A percentile compares a stretch with the other conserved stretches of the same genome.
Conservation (phyloP, 2,888 invertebrate species). For the Athalia cordata region DNA sequence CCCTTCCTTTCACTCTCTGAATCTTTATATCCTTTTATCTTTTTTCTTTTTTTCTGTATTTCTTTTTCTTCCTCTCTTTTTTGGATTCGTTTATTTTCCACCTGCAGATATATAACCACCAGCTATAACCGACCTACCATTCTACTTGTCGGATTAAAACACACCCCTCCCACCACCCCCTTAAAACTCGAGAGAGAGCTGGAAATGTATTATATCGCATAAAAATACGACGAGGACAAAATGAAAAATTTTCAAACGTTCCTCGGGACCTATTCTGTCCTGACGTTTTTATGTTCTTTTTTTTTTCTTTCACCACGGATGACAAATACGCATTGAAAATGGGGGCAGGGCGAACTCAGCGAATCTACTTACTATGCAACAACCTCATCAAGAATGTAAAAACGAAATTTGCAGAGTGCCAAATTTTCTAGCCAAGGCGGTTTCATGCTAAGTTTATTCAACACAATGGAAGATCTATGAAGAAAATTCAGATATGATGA, state of each 20-base stretch:
- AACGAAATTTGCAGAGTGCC: too few species aligned
- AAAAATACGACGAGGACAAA: slow-evolving; percentile 27
- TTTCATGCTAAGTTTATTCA: too few species aligned
- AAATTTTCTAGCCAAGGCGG: too few species aligned
- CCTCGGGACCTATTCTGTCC: background rate
- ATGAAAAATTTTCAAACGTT: slow-evolving; percentile 21
- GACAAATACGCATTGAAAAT: too few species aligned
- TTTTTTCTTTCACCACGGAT: too few species aligned
- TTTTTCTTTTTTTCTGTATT: background rate
- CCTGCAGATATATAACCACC: background rate
- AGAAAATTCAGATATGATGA: too few species aligned
- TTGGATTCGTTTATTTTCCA: slow-evolving; percentile 33
- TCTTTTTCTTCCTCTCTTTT: slow-evolving; percentile 8
- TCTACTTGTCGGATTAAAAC: slow-evolving; percentile 32
- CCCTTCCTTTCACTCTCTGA: slow-evolving; percentile 46
- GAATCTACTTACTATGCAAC: too few species aligned
- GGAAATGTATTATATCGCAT: slow-evolving; percentile 13
- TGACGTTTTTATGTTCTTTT: too few species aligned
- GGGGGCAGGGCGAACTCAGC: too few species aligned
- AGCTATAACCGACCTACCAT: background rate
- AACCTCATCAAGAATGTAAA: too few species aligned
- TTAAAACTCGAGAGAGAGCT: background rate
- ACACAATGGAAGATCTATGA: too few species aligned
- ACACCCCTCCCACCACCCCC: background rate
- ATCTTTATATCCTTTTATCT: slow-evolving; percentile 30